phyloP scores from a whole-genome alignment of 1,140 invertebrate species.

The Drosophila rufa region DNA sequence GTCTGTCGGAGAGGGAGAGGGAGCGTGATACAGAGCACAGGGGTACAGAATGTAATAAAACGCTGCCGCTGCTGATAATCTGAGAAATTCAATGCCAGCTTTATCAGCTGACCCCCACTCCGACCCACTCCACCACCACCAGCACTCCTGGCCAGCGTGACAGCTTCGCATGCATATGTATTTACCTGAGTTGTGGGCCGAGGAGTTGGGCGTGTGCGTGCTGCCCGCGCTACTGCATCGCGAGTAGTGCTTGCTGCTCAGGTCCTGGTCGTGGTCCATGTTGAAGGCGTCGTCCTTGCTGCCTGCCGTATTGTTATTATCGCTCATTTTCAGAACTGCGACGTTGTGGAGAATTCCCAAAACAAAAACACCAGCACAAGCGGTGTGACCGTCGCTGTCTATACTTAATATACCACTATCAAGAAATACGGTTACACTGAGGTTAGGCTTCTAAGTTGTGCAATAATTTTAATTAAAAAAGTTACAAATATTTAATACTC shows the following conservation, averaged over 20 bases:
- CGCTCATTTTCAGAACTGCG: constrained; percentile 67
- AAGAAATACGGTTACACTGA: not conserved
- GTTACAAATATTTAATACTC: not conserved
- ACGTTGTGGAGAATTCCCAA: constrained; percentile 59
- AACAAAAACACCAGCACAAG: constrained; percentile 60
- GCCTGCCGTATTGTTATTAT: constrained; percentile 36
- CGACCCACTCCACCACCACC: constrained; percentile 8
- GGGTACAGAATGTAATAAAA: constrained; percentile 56
- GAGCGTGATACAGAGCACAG: constrained; percentile 29
- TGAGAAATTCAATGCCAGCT: constrained; percentile 55
- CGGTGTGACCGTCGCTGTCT: not conserved
- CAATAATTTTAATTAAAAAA: constrained; percentile 2
- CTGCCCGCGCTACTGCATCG: constrained; percentile 94
- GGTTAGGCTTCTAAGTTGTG: not conserved
- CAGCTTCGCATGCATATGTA: constrained; percentile 43
- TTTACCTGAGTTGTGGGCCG: constrained; percentile 93
- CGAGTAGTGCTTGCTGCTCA: constrained; percentile 88
- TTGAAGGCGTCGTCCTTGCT: constrained; percentile 57
- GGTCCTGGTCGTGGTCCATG: constrained; percentile 88
- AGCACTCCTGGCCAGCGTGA: constrained; percentile 18
- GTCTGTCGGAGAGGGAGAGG: constrained; percentile 30
- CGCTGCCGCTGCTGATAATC: constrained; percentile 47
- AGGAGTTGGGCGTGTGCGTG: constrained; percentile 92
- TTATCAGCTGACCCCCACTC: constrained; percentile 56
- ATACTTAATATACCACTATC: not conserved